Percentiles rank a stretch among this genome's conserved stretches.
phyloP scores from a whole-genome alignment of 2,888 invertebrate genomes.

The Agrochola circellaris region DNA sequence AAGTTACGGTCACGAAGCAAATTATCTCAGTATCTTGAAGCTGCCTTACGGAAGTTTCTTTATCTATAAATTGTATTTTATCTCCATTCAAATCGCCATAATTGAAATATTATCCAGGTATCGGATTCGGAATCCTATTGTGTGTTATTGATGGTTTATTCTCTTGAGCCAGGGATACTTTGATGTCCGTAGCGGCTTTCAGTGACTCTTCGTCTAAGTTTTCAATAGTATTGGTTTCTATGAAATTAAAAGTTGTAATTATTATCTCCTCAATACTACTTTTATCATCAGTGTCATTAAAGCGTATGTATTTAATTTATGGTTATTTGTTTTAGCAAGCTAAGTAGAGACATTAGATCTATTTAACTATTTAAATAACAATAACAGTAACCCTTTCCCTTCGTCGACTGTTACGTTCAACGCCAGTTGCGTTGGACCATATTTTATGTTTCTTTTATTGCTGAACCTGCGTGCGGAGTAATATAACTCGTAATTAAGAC shows the following conservation, averaged over 20 bases:
- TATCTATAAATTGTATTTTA: conserved; percentile 50
- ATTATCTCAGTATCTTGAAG: conserved; percentile 53
- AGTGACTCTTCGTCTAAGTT: background rate
- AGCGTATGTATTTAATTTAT: background rate
- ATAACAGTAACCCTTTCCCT: conserved; percentile 47
- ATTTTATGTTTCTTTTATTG: conserved; percentile 42
- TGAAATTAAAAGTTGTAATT: background rate
- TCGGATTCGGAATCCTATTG: conserved; percentile 35
- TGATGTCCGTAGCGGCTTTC: background rate
- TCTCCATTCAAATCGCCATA: conserved; percentile 46
- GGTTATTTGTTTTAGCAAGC: background rate
- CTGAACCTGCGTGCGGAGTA: conserved; percentile 7
- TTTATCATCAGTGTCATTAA: background rate
- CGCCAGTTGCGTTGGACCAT: background rate
- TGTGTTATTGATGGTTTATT: conserved; percentile 22
- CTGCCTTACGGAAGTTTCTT: conserved; percentile 56
- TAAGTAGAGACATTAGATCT: background rate
- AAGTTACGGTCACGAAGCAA: conserved; percentile 57
- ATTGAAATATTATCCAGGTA: conserved; percentile 56
- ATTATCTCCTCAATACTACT: background rate
- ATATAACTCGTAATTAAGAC: conserved; percentile 21
- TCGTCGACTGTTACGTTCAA: conserved; percentile 17
- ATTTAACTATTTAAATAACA: conserved; percentile 13
- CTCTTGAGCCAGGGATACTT: conserved; percentile 11
- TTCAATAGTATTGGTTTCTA: background rate